Conservation (phyloP, 2,888 invertebrate genomes). For the Drosophila longiperda region DNA sequence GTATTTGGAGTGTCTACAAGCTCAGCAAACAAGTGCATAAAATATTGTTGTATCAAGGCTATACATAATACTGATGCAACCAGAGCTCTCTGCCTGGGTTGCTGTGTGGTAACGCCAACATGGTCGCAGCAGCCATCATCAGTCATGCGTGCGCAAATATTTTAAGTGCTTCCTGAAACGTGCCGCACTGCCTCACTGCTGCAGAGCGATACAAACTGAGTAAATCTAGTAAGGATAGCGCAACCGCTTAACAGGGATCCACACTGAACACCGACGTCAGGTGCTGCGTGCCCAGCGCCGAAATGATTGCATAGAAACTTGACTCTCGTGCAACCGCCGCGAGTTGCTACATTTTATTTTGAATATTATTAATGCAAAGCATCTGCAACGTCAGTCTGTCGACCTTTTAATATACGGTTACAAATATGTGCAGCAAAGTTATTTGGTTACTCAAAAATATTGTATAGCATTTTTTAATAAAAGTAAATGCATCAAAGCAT, state of each 20-base stretch:
- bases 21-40: conserved; percentile 61
- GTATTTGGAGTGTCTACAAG: conserved; percentile 55
- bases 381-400: conserved; percentile 18
- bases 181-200: conserved; percentile 49
- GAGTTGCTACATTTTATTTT: conserved; percentile 36
- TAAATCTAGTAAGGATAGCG: conserved; percentile 48
- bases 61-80: conserved; percentile 38
- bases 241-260: conserved; percentile 5
- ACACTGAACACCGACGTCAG: conserved; percentile 32
- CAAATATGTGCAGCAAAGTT: conserved; percentile 17
- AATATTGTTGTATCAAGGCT: conserved; percentile 52
- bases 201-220: conserved; percentile 24
- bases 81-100: conserved; percentile 18
- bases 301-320: conserved; percentile 19
- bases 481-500: background rate
- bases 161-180: conserved; percentile 78
- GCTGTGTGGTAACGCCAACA: conserved; percentile 23
- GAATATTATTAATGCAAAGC: conserved; percentile 21
- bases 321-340: conserved; percentile 25
- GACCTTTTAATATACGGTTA: conserved; percentile 5
- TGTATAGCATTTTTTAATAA: background rate
- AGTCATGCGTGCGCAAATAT: conserved; percentile 81
- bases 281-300: conserved; percentile 46
- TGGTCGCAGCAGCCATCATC: conserved; percentile 63
- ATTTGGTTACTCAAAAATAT: background rate